Evolutionary conservation across 2,888 invertebrate species (phyloP).

Genomic region (Temnothorax rugatulus): DNA sequence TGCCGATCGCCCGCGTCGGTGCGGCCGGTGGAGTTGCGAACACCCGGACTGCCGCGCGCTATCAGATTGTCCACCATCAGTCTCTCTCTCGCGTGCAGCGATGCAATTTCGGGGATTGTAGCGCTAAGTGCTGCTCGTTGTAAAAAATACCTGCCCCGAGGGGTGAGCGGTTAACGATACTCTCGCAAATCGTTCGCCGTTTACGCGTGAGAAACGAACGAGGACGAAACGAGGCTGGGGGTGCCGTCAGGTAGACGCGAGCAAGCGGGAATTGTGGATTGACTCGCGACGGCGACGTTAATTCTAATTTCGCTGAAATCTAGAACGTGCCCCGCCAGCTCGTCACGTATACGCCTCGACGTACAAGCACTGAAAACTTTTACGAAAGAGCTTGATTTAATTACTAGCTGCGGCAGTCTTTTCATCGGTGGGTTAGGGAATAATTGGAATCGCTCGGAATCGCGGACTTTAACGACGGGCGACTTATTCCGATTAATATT

Average conservation of each 20-base stretch:
- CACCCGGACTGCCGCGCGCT: constrained; percentile 12
- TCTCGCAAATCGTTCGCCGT: constrained; percentile 63
- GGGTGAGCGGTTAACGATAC: constrained; percentile 65
- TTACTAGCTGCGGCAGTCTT: not conserved
- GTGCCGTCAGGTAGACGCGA: constrained; percentile 24
- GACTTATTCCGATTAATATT: constrained; percentile 41
- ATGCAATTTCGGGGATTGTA: constrained; percentile 72
- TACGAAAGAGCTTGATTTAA: constrained; percentile 1
- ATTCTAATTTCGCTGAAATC: constrained; percentile 38
- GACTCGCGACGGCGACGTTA: constrained; percentile 7
- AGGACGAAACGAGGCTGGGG: constrained; percentile 48
- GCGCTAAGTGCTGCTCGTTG: constrained; percentile 64
- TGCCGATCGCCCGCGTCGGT: not conserved
- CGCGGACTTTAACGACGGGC: not conserved
- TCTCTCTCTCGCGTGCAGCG: constrained; percentile 68
- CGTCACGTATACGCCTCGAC: not conserved
- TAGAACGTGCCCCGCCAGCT: not conserved
- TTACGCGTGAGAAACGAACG: constrained; percentile 68
- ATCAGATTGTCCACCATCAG: constrained; percentile 50
- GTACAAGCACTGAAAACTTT: not conserved
- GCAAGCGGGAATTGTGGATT: not conserved
- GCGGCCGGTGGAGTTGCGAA: not conserved
- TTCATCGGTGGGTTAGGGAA: not conserved
- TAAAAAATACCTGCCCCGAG: constrained; percentile 56
- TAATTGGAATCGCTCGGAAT: constrained; percentile 16